Percentiles rank a stretch among this genome's conserved stretches.
phyloP scores from a whole-genome alignment of 2,888 invertebrate genomes.

The Sisyra nigra region DNA sequence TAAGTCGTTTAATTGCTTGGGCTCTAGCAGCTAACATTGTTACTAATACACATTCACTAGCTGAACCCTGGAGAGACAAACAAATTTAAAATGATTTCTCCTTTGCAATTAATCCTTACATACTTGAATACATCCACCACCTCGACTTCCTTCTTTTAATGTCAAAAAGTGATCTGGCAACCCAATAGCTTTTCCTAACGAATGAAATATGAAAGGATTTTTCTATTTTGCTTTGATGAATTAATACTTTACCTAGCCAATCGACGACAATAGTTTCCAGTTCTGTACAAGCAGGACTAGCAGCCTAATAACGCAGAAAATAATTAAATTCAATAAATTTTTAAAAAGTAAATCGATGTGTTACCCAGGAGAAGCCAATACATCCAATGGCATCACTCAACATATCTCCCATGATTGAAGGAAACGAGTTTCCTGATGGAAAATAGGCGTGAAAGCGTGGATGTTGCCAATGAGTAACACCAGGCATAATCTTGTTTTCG shows the following conservation, averaged over 20 bases:
- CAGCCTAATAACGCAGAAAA: constrained; percentile 47
- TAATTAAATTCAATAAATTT: neutral
- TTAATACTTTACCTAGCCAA: constrained; percentile 61
- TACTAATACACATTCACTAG: constrained; percentile 88
- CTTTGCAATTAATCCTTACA: constrained; percentile 11
- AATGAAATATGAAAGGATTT: neutral
- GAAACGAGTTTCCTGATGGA: constrained; percentile 92
- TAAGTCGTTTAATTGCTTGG: constrained; percentile 70
- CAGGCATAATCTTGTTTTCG: constrained; percentile 84
- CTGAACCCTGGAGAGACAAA: constrained; percentile 65
- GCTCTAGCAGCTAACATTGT: constrained; percentile 85
- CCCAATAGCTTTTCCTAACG: constrained; percentile 72
- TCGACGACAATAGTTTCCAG: constrained; percentile 89
- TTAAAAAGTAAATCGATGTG: constrained; percentile 10
- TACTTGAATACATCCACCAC: constrained; percentile 91
- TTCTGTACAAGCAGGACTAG: constrained; percentile 95
- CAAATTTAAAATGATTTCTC: constrained; percentile 1
- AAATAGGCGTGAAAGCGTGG: constrained; percentile 98
- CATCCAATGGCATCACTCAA: constrained; percentile 90
- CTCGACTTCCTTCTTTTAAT: constrained; percentile 67
- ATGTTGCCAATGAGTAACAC: constrained; percentile 98
- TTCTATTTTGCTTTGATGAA: too few relatives aligned
- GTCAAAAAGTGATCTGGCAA: constrained; percentile 79
- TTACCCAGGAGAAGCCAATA: constrained; percentile 97
- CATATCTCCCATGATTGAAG: constrained; percentile 96